Evolutionary conservation across 2,113 vertebrate genomes (phyloP).

Genomic region (Corapipo altera): DNA sequence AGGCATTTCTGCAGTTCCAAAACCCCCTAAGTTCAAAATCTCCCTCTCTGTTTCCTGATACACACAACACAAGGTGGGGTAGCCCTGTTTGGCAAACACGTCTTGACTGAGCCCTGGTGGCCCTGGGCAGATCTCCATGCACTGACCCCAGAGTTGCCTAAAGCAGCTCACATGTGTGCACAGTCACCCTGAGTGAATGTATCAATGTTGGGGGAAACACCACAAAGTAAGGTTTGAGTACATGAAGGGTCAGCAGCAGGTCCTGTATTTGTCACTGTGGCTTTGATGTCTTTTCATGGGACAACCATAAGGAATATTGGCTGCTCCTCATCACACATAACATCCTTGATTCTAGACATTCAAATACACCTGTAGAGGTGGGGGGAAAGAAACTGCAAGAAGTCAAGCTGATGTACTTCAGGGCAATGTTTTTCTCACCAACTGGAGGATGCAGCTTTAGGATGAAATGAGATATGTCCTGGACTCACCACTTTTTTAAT

Average conservation of each 20-base stretch:
- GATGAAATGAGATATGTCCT: background rate
- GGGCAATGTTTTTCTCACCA: background rate
- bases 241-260: background rate
- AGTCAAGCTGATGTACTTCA: background rate
- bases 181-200: background rate
- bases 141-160: background rate
- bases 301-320: background rate
- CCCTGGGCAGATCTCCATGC: background rate
- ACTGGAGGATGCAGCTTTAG: background rate
- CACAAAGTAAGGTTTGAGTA: background rate
- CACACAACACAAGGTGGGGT: background rate
- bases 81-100: rapidly evolving
- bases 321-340: background rate
- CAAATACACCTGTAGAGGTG: background rate
- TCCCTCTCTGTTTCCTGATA: background rate
- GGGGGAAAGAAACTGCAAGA: background rate
- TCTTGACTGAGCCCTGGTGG: background rate
- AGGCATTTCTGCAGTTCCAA: background rate
- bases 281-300: background rate
- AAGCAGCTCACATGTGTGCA: background rate
- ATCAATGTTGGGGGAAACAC: rapidly evolving
- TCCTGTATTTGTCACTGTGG: background rate
- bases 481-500: background rate
- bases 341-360: background rate
- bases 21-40: background rate